Conservation (phyloP, 2,113 vertebrate species). For the Tonatia bakeri region DNA sequence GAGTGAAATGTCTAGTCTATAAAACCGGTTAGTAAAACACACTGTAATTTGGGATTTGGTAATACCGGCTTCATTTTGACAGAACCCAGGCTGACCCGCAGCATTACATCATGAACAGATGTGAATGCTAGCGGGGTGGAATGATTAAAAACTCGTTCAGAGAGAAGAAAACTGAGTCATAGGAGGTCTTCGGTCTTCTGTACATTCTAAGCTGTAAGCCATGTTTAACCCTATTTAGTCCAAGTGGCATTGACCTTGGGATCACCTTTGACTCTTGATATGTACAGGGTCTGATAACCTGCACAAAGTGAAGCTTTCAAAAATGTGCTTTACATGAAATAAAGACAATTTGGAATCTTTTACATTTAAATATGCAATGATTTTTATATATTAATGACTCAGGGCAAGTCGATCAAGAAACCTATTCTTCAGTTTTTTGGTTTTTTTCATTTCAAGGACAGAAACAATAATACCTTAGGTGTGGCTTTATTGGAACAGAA, state of each 20-base stretch:
- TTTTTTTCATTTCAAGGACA: not conserved
- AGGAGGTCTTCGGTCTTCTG: not conserved
- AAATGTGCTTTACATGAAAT: not conserved
- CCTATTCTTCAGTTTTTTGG: not conserved
- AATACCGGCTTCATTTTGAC: conserved; percentile 72
- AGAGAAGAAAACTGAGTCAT: conserved; percentile 25
- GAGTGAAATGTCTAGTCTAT: conserved; percentile 73
- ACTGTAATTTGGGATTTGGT: conserved; percentile 75
- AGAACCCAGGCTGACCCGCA: conserved; percentile 70
- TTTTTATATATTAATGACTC: not conserved
- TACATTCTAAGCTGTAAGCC: not conserved
- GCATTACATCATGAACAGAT: conserved; percentile 75
- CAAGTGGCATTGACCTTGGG: not conserved
- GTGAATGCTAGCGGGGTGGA: conserved; percentile 54
- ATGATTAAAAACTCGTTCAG: conserved; percentile 64
- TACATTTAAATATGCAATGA: not conserved
- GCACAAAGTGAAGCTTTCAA: not conserved
- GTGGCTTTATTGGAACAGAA: not conserved
- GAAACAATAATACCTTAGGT: not conserved
- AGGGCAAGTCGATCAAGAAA: not conserved
- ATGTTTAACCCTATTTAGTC: not conserved
- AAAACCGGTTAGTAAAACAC: conserved; percentile 75
- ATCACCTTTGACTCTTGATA: not conserved
- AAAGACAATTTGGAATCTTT: not conserved
- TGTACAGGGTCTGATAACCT: not conserved